These are phyloP conservation scores for Aegithalos caudatus DNA, from an alignment of 2,113 vertebrate species.

Conservation along the genomic window DNA sequence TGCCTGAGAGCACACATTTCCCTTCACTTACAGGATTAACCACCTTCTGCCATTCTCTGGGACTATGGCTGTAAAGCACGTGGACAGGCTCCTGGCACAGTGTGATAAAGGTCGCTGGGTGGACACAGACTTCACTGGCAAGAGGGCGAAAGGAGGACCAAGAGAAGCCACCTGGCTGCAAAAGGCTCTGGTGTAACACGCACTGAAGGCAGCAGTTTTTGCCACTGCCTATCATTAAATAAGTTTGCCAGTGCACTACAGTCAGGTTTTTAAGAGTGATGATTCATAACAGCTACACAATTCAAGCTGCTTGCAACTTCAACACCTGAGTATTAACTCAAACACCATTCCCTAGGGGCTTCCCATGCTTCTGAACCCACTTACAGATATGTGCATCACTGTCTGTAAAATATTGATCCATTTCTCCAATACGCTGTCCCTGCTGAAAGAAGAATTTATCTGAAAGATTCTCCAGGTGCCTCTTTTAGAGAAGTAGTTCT, in stretches of 20 bases:
- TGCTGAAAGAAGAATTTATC: not conserved
- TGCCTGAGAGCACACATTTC: not conserved
- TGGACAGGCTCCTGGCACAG: fast-evolving
- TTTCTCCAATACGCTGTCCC: not conserved
- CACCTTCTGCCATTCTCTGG: not conserved
- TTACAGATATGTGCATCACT: not conserved
- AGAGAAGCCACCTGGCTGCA: not conserved
- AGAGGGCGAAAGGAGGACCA: not conserved
- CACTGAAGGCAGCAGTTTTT: not conserved
- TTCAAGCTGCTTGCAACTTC: not conserved
- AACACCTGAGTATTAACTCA: not conserved
- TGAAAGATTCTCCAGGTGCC: not conserved
- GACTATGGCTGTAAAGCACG: not conserved
- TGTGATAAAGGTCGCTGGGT: not conserved
- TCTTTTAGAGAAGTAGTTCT: not conserved
- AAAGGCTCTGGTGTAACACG: not conserved
- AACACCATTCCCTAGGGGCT: not conserved
- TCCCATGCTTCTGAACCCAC: not conserved
- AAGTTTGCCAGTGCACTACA: not conserved
- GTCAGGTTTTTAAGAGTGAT: not conserved
- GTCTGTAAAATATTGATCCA: not conserved
- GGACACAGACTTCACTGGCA: not conserved
- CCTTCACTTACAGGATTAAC: not conserved
- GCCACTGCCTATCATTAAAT: not conserved
- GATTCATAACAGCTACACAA: not conserved